Base-by-base conservation (phyloP, 1,140 invertebrate genomes). In the Littorina saxatilis region DNA sequence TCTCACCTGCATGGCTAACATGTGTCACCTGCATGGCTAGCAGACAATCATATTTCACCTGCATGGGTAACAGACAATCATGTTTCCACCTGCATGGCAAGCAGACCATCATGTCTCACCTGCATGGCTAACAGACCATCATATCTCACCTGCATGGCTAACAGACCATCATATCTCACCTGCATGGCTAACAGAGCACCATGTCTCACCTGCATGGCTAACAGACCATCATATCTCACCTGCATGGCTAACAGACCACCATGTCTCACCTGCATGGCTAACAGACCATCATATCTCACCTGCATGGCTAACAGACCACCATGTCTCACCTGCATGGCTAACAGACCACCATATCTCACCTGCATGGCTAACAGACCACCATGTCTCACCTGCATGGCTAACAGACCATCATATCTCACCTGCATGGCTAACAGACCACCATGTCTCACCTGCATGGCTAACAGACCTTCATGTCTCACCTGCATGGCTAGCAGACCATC, bases 401-500 rank as follows among this genome's bases (percentile, higher is more conserved):
- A 23, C 17, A 58, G n/a, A 23, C 9, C 9, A 23, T 58, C 9
- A 20, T 20, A 11, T 11, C 9, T 50, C 20, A 50, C 47, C 9
- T 9, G 20, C 47, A 50, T 50, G 9, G 9, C 20, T 20, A 50
- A 20, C 47, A 50, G 47, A 11, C 47, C 9, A 50, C 9, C 47
- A 9, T 20, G 9, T 20, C 47, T 50, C 47, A 50, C 47, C 20
- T 11, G 47, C 9, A 20, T 9, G 9, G 9, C 9, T 50, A 27
- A 23, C 23, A 13, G 13, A 17, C n/a, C n/a, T 39, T 11, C 58
- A n/a, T 63, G 17, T 2, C 32, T 37, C n/a, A 58, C 55, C 55
- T 78, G 32, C 55, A 78, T 61, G 7, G 76, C 76, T n/a, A 15
- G 55, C n/a, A 17, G 20, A n/a, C n/a, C n/a, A n/a, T n/a, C n/a